Evolutionary conservation across 1,140 invertebrate genomes (phyloP).

Genomic region (Araneus ventricosus): DNA sequence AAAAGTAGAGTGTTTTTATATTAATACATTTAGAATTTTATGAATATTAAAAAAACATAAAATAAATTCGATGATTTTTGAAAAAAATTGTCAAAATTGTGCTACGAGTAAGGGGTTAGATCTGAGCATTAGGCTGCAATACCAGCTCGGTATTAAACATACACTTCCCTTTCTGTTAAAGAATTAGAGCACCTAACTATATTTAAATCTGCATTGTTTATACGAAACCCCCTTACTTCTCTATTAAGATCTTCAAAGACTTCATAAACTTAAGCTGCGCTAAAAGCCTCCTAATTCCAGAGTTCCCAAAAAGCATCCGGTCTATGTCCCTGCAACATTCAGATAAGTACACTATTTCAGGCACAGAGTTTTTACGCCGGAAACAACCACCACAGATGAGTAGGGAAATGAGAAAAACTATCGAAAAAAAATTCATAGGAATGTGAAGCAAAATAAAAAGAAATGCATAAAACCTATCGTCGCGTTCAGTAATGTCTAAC

Average conservation of each 20-base stretch:
- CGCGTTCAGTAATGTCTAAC: conserved; percentile 7
- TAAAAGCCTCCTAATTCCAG: conserved; percentile 21
- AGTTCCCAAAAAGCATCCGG: conserved; percentile 25
- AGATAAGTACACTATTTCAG: conserved; percentile 19
- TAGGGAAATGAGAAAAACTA: conserved; percentile 6
- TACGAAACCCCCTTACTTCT: neutral
- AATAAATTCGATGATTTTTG: too few species aligned
- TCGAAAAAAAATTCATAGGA: conserved; percentile 1
- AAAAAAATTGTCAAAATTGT: too few species aligned
- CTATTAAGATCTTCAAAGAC: neutral
- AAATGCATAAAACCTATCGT: conserved; percentile 13
- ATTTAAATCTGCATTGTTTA: neutral
- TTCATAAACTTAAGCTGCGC: neutral
- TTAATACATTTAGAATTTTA: too few species aligned
- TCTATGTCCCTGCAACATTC: neutral
- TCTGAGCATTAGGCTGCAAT: too few species aligned
- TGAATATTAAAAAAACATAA: too few species aligned
- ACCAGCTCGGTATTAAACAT: too few species aligned
- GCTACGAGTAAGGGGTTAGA: too few species aligned
- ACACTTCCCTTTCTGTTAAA: too few species aligned
- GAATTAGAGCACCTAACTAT: too few species aligned
- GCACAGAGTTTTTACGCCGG: neutral
- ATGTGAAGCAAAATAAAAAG: neutral
- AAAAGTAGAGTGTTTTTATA: too few species aligned
- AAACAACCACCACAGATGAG: conserved; percentile 28